A percentile compares a stretch with the other conserved stretches of the same genome.
These are phyloP conservation scores for Drosophila quinaria DNA, from an alignment of 2,888 invertebrate genomes.

Conservation along the genomic window DNA sequence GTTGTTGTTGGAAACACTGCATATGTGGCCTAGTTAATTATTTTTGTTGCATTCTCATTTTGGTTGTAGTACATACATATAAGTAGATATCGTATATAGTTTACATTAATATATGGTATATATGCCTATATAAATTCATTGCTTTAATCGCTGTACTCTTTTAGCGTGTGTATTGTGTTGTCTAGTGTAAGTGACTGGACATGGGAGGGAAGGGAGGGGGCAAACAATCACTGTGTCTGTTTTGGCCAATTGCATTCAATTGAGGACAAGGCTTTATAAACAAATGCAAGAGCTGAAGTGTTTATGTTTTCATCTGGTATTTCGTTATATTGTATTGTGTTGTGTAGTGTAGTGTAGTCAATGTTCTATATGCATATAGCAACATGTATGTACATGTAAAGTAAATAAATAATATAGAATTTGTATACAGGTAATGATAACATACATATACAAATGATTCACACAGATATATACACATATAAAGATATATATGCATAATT, in stretches of 20 bases:
- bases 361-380: conserved; percentile 58
- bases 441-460: conserved; percentile 31
- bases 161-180: conserved; percentile 19
- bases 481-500: conserved; percentile 16
- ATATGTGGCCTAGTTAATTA: conserved; percentile 37
- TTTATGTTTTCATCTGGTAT: conserved; percentile 7
- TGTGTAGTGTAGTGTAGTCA: conserved; percentile 33
- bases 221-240: conserved; percentile 8
- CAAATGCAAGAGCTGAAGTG: conserved; percentile 57
- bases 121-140: conserved; percentile 77
- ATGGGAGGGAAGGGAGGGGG: conserved; percentile 1
- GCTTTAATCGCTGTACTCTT: conserved; percentile 74
- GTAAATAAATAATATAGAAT: conserved; percentile 62
- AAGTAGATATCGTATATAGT: conserved; percentile 71
- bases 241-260: conserved; percentile 24
- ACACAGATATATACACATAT: conserved; percentile 11
- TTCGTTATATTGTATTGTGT: conserved; percentile 18
- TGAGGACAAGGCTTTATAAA: conserved; percentile 36
- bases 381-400: conserved; percentile 67
- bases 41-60: conserved; percentile 32
- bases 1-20: conserved; percentile 44
- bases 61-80: conserved; percentile 40
- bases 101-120: conserved; percentile 54
- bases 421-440: conserved; percentile 56
- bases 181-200: conserved; percentile 10